Evolutionary conservation across 2,113 vertebrate species (phyloP).

Genomic region (Sclerurus mexicanus): DNA sequence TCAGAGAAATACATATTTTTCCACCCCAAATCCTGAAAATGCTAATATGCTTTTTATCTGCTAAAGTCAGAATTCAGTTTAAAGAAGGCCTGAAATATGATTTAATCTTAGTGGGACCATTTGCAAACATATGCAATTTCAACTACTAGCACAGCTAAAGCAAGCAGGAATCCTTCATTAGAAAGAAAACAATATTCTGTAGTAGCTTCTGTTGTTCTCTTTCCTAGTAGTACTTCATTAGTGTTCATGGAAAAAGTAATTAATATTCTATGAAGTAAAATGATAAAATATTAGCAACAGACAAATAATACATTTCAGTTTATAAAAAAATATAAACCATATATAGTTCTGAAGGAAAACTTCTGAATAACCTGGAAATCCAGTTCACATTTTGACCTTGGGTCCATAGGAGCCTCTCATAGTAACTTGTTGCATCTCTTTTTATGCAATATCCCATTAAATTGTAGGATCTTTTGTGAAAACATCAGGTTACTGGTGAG

Average conservation of each 20-base stretch:
- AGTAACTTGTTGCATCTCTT: not conserved
- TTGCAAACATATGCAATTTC: not conserved
- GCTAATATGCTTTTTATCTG: not conserved
- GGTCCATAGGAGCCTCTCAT: not conserved
- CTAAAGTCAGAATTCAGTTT: not conserved
- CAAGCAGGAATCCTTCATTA: not conserved
- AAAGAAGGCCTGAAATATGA: not conserved
- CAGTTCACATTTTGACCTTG: not conserved
- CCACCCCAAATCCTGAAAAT: not conserved
- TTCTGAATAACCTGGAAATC: not conserved
- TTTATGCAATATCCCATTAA: not conserved
- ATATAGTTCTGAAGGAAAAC: not conserved
- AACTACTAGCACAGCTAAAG: not conserved
- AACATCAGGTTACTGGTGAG: not conserved
- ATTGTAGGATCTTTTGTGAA: not conserved
- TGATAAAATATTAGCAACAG: not conserved
- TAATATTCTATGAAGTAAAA: not conserved
- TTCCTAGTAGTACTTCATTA: not conserved
- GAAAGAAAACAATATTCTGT: not conserved
- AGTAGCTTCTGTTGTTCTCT: not conserved
- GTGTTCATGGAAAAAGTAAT: not conserved
- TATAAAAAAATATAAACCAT: not conserved
- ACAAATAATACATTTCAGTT: not conserved
- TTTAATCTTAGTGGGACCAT: not conserved
- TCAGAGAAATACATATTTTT: not conserved